Conservation (phyloP, 2,888 invertebrate species). For the Tenthredo livida region DNA sequence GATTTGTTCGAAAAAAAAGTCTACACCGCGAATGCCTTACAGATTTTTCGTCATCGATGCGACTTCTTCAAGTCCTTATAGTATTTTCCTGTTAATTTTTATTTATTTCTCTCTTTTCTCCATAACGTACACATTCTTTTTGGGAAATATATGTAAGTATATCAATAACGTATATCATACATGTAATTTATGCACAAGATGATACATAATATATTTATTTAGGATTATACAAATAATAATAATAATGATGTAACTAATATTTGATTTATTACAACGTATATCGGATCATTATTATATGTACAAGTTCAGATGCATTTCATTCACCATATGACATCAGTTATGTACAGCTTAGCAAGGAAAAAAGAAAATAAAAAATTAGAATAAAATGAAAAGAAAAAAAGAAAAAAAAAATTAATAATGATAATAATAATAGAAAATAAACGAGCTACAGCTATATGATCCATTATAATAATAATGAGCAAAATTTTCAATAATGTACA, state of each 20-base stretch:
- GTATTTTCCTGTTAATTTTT: no score
- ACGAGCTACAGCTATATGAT: background rate
- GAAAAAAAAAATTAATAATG: background rate
- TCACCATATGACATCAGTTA: conserved; percentile 7
- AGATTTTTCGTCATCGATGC: no score
- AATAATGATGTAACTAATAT: background rate
- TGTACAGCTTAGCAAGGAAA: conserved; percentile 1
- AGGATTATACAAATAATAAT: conserved; percentile 1
- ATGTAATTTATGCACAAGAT: background rate
- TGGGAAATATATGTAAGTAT: background rate
- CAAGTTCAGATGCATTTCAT: conserved; percentile 15
- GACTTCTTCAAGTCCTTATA: no score
- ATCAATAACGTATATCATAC: background rate
- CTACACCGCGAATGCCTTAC: no score
- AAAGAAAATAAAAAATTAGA: background rate
- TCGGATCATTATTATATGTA: conserved; percentile 4
- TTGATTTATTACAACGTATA: background rate
- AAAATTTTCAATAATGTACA: conserved; percentile 22
- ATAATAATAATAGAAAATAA: background rate
- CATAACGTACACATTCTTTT: background rate
- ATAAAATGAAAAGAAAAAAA: background rate
- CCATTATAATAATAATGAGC: conserved; percentile 35
- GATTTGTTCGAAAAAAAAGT: no score
- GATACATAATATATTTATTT: background rate
- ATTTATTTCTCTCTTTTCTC: no score